Percentiles rank a stretch among this genome's conserved stretches.
Evolutionary conservation across 2,113 vertebrate species (phyloP).

Genomic region (Pseudorhombus dupliciocellatus): DNA sequence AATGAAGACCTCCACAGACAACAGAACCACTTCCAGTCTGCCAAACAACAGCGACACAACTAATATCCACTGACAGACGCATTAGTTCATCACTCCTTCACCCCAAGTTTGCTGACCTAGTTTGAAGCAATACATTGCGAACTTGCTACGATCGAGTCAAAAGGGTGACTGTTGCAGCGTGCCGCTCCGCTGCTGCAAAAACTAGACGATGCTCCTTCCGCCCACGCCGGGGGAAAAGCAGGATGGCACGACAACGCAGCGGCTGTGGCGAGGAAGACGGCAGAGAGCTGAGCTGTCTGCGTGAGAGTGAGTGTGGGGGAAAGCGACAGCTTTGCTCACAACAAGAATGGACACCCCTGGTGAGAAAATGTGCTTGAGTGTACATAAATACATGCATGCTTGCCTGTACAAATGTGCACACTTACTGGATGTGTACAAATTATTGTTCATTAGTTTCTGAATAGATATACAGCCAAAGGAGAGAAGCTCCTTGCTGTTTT

Average conservation of each 20-base stretch:
- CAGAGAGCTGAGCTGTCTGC: neutral
- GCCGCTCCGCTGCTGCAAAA: neutral
- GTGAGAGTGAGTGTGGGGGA: neutral
- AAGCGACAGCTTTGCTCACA: neutral
- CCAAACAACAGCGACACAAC: slow-evolving; percentile 30
- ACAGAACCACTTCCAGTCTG: neutral
- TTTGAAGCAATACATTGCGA: slow-evolving; percentile 24
- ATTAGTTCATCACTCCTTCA: slow-evolving; percentile 38
- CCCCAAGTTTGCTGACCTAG: slow-evolving; percentile 56
- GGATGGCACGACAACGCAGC: neutral
- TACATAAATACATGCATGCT: neutral
- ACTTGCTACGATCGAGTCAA: slow-evolving; percentile 3
- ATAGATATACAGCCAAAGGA: no score
- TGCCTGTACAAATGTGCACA: no score
- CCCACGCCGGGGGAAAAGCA: neutral
- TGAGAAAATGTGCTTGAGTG: neutral
- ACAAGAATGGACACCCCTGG: neutral
- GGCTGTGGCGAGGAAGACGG: neutral
- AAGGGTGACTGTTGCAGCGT: slow-evolving; percentile 10
- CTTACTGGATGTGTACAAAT: no score
- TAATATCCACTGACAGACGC: slow-evolving; percentile 59
- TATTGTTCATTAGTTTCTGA: no score
- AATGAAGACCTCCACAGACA: neutral
- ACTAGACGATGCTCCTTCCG: no score
- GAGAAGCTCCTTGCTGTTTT: no score